Evolutionary conservation across 2,888 invertebrate species (phyloP).

Genomic region (Cylloceria caligata): DNA sequence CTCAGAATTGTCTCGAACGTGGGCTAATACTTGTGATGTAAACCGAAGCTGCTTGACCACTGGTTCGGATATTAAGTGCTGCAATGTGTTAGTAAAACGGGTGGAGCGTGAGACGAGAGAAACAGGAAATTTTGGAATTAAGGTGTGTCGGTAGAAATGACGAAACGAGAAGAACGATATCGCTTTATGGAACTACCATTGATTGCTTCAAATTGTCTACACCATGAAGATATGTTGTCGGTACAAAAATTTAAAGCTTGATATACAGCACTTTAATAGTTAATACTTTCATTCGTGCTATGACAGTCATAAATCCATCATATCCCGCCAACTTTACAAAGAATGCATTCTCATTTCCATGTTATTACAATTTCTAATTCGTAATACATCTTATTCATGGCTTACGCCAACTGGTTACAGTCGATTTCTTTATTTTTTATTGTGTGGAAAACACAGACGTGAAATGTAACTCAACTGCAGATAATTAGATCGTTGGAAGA

Average conservation of each 20-base stretch:
- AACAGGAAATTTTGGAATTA: slow-evolving; percentile 16
- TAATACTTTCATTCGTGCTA: not conserved
- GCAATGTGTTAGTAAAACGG: not conserved
- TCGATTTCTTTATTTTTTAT: slow-evolving; percentile 5
- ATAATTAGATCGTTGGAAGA: not conserved
- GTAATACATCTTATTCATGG: slow-evolving; percentile 5
- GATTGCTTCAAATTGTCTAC: slow-evolving; percentile 1
- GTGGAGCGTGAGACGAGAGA: not conserved
- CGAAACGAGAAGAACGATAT: slow-evolving; percentile 42
- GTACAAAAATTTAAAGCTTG: not conserved
- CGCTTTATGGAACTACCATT: slow-evolving; percentile 26
- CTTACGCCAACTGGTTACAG: slow-evolving; percentile 24
- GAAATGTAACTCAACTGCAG: not conserved
- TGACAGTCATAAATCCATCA: not conserved
- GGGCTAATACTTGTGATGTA: not conserved
- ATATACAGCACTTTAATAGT: not conserved
- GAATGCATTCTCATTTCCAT: not conserved
- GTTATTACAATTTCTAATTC: slow-evolving; percentile 32
- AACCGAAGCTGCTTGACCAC: not conserved
- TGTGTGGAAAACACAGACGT: not conserved
- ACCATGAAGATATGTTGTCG: slow-evolving; percentile 51
- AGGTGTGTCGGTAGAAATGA: slow-evolving; percentile 20
- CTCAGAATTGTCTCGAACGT: not conserved
- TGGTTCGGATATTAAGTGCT: not conserved
- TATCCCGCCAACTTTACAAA: not conserved